A percentile compares a stretch with the other conserved stretches of the same genome.
phyloP scores from a whole-genome alignment of 2,797 vertebrate species.

The Synaphobranchus kaupii region DNA sequence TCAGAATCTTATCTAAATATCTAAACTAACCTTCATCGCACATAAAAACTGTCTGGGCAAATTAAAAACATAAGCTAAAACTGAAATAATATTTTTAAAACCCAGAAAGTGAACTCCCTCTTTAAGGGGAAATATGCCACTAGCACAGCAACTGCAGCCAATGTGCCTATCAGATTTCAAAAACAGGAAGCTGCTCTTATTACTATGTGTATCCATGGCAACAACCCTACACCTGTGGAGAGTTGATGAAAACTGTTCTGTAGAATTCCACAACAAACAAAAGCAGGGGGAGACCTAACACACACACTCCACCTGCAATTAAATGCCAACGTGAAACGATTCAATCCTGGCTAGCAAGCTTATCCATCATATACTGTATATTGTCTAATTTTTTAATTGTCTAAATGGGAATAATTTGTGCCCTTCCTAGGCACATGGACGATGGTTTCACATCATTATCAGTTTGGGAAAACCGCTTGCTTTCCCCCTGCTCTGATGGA shows the following conservation, averaged over 20 bases:
- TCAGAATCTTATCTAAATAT: too few species aligned
- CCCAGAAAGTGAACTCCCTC: background rate
- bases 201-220: background rate
- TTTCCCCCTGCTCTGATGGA: background rate
- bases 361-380: background rate
- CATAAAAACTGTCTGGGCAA: background rate
- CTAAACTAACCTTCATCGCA: background rate
- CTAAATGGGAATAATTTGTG: background rate
- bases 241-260: background rate
- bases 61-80: background rate
- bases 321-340: background rate
- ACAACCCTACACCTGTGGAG: background rate
- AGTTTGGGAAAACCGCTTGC: background rate
- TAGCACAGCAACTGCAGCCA: background rate
- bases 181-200: conserved; percentile 14
- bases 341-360: background rate
- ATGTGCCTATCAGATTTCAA: background rate
- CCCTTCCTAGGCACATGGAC: background rate
- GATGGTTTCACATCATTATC: background rate
- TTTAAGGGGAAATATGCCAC: background rate
- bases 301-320: background rate
- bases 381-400: background rate
- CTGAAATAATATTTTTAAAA: background rate
- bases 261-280: conserved; percentile 5
- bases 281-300: background rate